Percentiles rank a stretch among this genome's conserved stretches.
phyloP scores from a whole-genome alignment of 2,888 invertebrate species.

The Limnephilus rhombicus region DNA sequence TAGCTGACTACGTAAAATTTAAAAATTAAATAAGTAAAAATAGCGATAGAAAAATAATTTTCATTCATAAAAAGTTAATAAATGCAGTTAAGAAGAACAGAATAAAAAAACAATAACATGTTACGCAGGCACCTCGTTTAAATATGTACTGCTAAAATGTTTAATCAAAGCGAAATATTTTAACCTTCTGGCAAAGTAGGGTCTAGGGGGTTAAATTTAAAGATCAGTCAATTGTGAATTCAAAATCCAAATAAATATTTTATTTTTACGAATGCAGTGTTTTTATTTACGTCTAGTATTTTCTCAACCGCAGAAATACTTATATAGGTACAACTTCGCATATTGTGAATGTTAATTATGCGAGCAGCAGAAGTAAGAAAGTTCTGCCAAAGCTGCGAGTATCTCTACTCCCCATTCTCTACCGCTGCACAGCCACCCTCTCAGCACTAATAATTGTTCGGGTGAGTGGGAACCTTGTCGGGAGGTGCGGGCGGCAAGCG shows the following conservation, averaged over 20 bases:
- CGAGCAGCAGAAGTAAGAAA: constrained; percentile 46
- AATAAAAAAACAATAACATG: too few relatives aligned
- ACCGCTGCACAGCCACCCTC: neutral
- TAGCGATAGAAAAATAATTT: too few relatives aligned
- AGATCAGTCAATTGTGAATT: too few relatives aligned
- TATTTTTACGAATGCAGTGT: neutral
- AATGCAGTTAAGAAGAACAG: too few relatives aligned
- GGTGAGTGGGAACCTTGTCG: neutral
- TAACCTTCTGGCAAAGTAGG: too few relatives aligned
- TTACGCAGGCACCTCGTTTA: too few relatives aligned
- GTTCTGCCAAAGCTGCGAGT: neutral
- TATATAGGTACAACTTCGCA: neutral
- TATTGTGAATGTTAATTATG: constrained; percentile 40
- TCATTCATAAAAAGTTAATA: too few relatives aligned
- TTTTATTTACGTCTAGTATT: neutral
- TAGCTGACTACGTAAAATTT: too few relatives aligned
- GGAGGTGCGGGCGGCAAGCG: constrained; percentile 2
- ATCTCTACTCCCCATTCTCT: neutral
- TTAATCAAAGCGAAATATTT: too few relatives aligned
- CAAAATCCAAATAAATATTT: neutral
- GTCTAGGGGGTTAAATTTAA: too few relatives aligned
- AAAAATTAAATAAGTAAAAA: too few relatives aligned
- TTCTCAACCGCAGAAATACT: neutral
- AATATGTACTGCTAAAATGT: too few relatives aligned
- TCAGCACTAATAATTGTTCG: neutral